These are phyloP conservation scores for Enteromius unitaeniatus DNA, from an alignment of 2,797 vertebrate genomes.

Conservation along the genomic window DNA sequence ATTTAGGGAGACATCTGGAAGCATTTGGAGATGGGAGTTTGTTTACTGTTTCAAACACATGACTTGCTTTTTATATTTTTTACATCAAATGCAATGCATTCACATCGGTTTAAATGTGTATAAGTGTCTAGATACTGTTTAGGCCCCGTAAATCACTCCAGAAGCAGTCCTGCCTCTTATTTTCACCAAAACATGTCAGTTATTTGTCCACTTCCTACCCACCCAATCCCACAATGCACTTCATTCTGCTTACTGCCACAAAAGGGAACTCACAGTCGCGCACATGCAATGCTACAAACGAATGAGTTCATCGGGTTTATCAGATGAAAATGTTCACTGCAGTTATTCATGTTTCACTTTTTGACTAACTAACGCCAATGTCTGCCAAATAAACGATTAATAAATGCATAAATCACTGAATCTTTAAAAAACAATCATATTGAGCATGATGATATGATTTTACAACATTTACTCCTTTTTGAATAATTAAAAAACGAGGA, in stretches of 20 bases:
- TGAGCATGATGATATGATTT: background rate
- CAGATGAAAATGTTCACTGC: background rate
- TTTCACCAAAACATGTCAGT: conserved; percentile 22
- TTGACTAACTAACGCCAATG: background rate
- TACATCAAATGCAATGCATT: background rate
- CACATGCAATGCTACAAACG: background rate
- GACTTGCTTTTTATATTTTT: background rate
- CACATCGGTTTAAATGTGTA: no score
- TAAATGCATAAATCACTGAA: background rate
- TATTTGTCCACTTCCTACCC: conserved; percentile 10
- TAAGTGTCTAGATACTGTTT: background rate
- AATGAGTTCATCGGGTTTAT: background rate
- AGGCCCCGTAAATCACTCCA: background rate
- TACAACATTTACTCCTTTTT: background rate
- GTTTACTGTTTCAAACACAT: background rate
- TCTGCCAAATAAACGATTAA: background rate
- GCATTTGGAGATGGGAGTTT: background rate
- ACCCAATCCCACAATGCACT: conserved; percentile 29
- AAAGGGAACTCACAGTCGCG: background rate
- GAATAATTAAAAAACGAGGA: background rate
- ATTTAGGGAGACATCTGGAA: background rate
- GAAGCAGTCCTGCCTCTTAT: conserved; percentile 5
- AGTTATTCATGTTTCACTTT: background rate
- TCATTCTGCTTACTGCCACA: background rate
- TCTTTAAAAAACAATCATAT: background rate